phyloP scores from a whole-genome alignment of 2,888 invertebrate species.

The Lepidochrysops patricia region DNA sequence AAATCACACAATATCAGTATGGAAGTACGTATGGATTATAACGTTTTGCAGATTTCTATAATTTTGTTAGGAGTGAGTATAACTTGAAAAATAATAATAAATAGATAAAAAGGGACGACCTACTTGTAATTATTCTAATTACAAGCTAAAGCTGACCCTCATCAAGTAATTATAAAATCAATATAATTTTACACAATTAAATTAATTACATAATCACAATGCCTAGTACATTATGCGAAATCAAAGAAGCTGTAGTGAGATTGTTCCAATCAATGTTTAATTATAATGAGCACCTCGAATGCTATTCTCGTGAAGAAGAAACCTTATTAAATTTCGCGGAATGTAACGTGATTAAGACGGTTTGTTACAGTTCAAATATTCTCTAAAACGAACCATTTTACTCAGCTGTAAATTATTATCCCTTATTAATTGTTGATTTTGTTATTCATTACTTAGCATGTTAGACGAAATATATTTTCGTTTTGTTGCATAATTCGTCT shows the following conservation, averaged over 20 bases:
- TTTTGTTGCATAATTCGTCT: background rate
- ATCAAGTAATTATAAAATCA: background rate
- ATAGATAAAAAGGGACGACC: no score
- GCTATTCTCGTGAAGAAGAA: constrained; percentile 21
- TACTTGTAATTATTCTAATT: background rate
- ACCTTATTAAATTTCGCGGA: constrained; percentile 30
- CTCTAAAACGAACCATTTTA: constrained; percentile 30
- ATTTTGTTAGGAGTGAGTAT: no score
- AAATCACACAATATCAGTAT: no score
- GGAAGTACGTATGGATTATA: no score
- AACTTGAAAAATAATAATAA: no score
- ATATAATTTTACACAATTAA: background rate
- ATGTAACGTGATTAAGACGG: constrained; percentile 33
- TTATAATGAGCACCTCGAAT: constrained; percentile 14
- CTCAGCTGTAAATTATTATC: constrained; percentile 30
- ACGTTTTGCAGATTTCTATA: no score
- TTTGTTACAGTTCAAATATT: constrained; percentile 30
- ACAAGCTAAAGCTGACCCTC: background rate
- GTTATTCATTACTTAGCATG: background rate
- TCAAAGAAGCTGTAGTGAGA: background rate
- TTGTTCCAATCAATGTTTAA: constrained; percentile 3
- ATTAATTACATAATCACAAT: background rate
- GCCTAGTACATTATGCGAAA: background rate
- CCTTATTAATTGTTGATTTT: constrained; percentile 12
- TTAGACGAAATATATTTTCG: background rate